Evolutionary conservation across 2,888 invertebrate species (phyloP).

Genomic region (Iselma pallidipennis): DNA sequence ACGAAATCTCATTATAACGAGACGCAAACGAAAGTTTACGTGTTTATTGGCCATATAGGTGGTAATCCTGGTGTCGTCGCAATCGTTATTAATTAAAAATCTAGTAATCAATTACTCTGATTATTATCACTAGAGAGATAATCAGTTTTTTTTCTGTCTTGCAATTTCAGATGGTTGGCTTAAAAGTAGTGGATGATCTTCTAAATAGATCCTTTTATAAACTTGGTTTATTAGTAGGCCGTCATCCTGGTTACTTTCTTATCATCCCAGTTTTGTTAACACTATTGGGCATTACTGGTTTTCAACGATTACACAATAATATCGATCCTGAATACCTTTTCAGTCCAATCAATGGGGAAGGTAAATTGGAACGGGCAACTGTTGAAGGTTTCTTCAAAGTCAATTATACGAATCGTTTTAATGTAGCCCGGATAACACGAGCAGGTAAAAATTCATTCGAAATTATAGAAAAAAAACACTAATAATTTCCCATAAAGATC

Average conservation of each 20-base stretch:
- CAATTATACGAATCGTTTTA: constrained; percentile 84
- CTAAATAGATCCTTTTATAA: constrained; percentile 81
- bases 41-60: not conserved
- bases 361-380: constrained; percentile 77
- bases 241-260: constrained; percentile 85
- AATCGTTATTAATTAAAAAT: not conserved
- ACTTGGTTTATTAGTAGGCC: constrained; percentile 77
- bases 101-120: not conserved
- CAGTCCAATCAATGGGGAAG: constrained; percentile 85
- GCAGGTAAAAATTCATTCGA: constrained; percentile 64
- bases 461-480: not conserved
- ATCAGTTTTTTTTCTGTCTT: not conserved
- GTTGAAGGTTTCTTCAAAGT: constrained; percentile 86
- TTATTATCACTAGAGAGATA: not conserved
- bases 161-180: constrained; percentile 71
- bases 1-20: too few relatives aligned
- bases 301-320: constrained; percentile 83
- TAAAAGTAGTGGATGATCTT: constrained; percentile 78
- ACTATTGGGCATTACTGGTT: constrained; percentile 82
- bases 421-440: constrained; percentile 84
- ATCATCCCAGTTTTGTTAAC: constrained; percentile 83
- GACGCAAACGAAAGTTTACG: constrained; percentile 17
- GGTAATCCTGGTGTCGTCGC: too few relatives aligned
- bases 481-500: not conserved
- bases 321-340: constrained; percentile 94